These are phyloP conservation scores for Baryphthengus martii DNA, from an alignment of 2,113 vertebrate genomes.

Conservation along the genomic window DNA sequence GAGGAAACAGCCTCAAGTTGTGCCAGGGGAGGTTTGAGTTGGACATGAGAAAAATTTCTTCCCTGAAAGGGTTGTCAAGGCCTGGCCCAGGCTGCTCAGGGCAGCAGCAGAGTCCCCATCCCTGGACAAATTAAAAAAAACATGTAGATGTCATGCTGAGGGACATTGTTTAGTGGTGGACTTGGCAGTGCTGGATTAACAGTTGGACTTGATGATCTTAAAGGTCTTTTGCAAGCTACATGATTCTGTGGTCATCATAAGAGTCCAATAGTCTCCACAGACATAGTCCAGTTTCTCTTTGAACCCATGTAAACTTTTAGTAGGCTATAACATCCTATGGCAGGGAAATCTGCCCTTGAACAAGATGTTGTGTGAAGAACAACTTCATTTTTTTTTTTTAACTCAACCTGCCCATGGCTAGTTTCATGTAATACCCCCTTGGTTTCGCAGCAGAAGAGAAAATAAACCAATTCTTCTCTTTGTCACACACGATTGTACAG, in stretches of 20 bases:
- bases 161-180: too few relatives aligned
- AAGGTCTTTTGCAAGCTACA: background rate
- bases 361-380: background rate
- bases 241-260: background rate
- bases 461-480: background rate
- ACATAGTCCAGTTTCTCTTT: background rate
- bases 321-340: background rate
- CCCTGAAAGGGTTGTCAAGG: accelerated
- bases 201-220: background rate
- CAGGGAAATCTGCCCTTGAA: background rate
- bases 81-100: too few relatives aligned
- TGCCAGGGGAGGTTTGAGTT: too few relatives aligned
- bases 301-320: background rate
- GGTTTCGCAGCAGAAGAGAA: background rate
- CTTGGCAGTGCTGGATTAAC: background rate
- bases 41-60: too few relatives aligned
- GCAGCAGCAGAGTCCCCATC: too few relatives aligned
- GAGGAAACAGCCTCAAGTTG: too few relatives aligned
- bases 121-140: too few relatives aligned
- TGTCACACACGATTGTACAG: background rate
- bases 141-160: accelerated
- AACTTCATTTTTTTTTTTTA: background rate
- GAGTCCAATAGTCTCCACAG: background rate
- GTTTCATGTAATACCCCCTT: background rate
- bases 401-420: background rate